phyloP scores from a whole-genome alignment of 1,140 invertebrate species.

The Thalassaphorura encarpata region DNA sequence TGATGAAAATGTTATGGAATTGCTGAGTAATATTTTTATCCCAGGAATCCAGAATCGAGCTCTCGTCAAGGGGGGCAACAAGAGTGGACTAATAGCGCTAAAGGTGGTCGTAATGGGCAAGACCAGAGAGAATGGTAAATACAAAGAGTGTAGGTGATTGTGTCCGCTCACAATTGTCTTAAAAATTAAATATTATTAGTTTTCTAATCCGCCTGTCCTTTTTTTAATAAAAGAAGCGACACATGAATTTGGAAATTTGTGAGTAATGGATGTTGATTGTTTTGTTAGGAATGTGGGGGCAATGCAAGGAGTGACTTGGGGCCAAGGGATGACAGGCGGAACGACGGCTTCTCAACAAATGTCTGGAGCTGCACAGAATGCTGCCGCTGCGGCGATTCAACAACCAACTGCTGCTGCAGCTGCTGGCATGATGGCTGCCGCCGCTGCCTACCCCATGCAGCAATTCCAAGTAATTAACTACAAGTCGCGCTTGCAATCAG shows the following conservation, averaged over 20 bases:
- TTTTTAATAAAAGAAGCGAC: background rate
- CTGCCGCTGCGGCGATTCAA: slow-evolving; percentile 24
- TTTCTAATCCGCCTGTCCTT: background rate
- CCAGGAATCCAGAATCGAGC: slow-evolving; percentile 20
- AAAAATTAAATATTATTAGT: background rate
- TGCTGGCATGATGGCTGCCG: slow-evolving; percentile 28
- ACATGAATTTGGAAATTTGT: background rate
- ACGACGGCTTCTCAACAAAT: slow-evolving; percentile 23
- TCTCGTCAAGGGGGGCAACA: slow-evolving; percentile 6
- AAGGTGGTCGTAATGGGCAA: slow-evolving; percentile 26
- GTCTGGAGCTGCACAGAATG: slow-evolving; percentile 27
- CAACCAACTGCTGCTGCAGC: slow-evolving; percentile 25
- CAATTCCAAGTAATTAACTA: slow-evolving; percentile 29
- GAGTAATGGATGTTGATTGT: background rate
- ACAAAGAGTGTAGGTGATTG: slow-evolving; percentile 18
- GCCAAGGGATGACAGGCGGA: slow-evolving; percentile 30
- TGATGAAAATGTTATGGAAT: background rate
- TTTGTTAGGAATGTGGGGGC: slow-evolving; percentile 27
- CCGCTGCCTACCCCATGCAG: slow-evolving; percentile 31
- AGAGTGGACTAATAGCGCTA: slow-evolving; percentile 12
- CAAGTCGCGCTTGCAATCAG: background rate
- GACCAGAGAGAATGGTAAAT: slow-evolving; percentile 31
- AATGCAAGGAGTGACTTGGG: slow-evolving; percentile 32
- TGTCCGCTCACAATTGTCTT: slow-evolving; percentile 7
- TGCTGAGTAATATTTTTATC: slow-evolving; percentile 27